Conservation (phyloP, 2,888 invertebrate genomes). For the Pachycephus smyrnensis region DNA sequence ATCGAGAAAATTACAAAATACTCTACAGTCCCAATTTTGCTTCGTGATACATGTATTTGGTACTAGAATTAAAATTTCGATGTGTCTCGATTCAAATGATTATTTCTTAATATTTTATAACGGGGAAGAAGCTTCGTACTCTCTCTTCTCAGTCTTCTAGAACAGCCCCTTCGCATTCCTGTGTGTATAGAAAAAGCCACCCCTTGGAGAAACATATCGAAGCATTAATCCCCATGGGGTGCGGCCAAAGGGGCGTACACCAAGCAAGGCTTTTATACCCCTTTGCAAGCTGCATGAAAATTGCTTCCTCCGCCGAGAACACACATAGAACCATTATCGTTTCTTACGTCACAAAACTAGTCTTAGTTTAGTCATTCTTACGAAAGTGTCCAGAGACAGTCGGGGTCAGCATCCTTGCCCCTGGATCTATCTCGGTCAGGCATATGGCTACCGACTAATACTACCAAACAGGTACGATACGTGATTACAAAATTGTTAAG, state of each 20-base stretch:
- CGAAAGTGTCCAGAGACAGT: neutral
- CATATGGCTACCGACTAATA: neutral
- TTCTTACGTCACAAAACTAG: neutral
- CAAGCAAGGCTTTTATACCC: slow-evolving; percentile 23
- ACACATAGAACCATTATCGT: neutral
- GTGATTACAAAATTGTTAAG: neutral
- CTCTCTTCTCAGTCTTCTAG: neutral
- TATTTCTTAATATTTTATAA: neutral
- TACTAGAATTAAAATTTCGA: neutral
- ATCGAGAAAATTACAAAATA: slow-evolving; percentile 7
- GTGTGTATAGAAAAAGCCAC: neutral
- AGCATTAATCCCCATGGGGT: slow-evolving; percentile 28
- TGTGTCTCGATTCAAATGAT: neutral
- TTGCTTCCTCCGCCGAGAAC: slow-evolving; percentile 1
- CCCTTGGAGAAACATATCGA: slow-evolving; percentile 7
- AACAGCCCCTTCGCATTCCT: neutral
- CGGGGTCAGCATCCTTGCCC: neutral
- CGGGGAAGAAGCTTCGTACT: neutral
- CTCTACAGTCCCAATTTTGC: neutral
- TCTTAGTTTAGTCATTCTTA: neutral
- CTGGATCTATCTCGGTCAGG: neutral
- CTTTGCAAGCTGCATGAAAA: slow-evolving; percentile 16
- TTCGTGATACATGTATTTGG: neutral
- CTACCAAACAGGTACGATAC: neutral
- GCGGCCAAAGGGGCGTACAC: slow-evolving; percentile 38